phyloP scores from a whole-genome alignment of 2,888 invertebrate genomes.

The Tromatobia lineatoria region DNA sequence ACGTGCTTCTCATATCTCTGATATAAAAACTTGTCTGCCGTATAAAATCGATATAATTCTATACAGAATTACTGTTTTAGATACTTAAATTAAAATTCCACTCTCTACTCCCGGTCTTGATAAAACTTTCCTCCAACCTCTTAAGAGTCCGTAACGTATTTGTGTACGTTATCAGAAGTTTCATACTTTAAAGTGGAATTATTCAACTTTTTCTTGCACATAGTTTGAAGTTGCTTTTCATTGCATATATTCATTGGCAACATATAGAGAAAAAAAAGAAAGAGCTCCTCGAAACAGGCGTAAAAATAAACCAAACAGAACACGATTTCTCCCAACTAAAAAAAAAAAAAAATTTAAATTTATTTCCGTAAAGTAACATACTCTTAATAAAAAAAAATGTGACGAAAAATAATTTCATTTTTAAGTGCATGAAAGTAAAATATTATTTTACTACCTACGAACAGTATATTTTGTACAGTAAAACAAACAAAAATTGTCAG shows the following conservation, averaged over 20 bases:
- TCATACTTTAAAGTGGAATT: background rate
- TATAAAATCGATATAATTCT: slow-evolving; percentile 12
- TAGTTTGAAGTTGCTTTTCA: background rate
- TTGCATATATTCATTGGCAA: background rate
- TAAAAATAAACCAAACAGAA: no score
- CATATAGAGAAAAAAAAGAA: no score
- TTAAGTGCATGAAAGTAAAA: no score
- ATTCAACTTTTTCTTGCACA: background rate
- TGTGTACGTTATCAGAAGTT: background rate
- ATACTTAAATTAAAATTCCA: slow-evolving; percentile 1
- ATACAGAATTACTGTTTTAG: background rate
- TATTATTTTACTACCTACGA: no score
- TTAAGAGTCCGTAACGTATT: background rate
- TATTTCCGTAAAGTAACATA: no score
- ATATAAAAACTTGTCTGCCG: background rate
- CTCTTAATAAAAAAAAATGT: no score
- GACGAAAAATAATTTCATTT: no score
- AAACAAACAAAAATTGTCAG: no score
- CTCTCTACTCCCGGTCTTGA: background rate
- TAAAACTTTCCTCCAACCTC: background rate
- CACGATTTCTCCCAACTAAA: background rate
- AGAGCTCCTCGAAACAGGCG: no score
- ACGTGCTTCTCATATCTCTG: background rate
- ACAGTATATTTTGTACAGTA: no score
- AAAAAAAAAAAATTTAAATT: background rate